A percentile compares a stretch with the other conserved stretches of the same genome.
phyloP scores from a whole-genome alignment of 30 jellyfish, hydroid and myxozoan genomes.

The Aurelia aurita complex sp. Pacific region DNA sequence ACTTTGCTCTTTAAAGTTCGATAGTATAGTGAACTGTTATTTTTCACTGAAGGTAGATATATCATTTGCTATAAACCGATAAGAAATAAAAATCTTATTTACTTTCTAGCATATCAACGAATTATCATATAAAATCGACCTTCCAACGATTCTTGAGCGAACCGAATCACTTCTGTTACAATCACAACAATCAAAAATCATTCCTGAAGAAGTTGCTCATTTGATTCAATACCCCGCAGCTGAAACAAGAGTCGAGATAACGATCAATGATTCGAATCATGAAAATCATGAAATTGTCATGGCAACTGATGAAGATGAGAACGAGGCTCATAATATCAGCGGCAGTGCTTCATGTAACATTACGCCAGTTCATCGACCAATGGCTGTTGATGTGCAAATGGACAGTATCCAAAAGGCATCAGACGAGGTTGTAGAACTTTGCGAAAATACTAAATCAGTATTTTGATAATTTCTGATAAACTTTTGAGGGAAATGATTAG shows the following conservation, averaged over 20 bases:
- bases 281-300: background rate
- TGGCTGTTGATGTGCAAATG: background rate
- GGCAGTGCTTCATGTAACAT: no score
- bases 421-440: background rate
- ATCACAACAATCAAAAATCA: slow-evolving; percentile 46
- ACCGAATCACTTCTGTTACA: slow-evolving; percentile 73
- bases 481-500: no score
- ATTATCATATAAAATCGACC: slow-evolving; percentile 57
- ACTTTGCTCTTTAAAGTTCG: no score
- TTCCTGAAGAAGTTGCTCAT: slow-evolving; percentile 58
- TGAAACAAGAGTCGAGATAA: background rate
- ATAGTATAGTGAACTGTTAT: no score
- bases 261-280: background rate
- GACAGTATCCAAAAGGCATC: background rate
- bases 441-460: no score
- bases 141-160: slow-evolving; percentile 58
- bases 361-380: no score
- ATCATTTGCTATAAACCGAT: no score
- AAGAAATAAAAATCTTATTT: background rate
- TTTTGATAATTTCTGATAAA: no score
- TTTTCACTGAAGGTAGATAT: no score
- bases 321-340: no score
- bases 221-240: slow-evolving; percentile 33
- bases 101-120: slow-evolving; percentile 69
- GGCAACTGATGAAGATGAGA: background rate